A percentile compares a stretch with the other conserved stretches of the same genome.
phyloP scores from a whole-genome alignment of 2,113 vertebrate species.

The Mastomys coucha region DNA sequence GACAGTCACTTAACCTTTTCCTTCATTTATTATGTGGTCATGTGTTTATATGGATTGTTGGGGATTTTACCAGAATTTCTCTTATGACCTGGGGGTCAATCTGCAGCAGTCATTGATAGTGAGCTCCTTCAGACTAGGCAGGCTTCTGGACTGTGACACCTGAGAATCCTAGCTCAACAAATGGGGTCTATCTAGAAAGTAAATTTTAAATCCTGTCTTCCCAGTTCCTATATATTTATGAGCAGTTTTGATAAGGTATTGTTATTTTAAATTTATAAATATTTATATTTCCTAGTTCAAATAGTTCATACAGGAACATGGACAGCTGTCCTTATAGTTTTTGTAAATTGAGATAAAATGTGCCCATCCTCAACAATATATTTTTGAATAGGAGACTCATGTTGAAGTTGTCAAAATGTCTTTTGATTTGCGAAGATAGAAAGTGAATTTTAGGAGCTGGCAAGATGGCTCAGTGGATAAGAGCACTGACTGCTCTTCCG shows the following conservation, averaged over 20 bases:
- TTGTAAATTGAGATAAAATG: neutral
- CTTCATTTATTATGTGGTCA: neutral
- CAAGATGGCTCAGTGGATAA: no score
- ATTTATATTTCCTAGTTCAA: neutral
- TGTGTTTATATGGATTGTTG: neutral
- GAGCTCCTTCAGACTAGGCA: neutral
- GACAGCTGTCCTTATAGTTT: neutral
- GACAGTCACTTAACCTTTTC: neutral
- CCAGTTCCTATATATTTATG: neutral
- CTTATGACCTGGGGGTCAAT: neutral
- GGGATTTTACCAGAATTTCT: neutral
- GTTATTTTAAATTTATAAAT: neutral
- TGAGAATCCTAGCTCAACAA: neutral
- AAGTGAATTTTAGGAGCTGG: neutral
- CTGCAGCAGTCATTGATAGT: neutral
- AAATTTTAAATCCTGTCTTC: neutral
- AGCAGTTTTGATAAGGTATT: neutral
- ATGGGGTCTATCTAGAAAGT: neutral
- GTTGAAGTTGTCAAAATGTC: neutral
- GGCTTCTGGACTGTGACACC: neutral
- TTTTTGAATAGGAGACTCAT: neutral
- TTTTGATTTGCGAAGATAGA: neutral
- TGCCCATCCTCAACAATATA: neutral
- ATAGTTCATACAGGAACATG: neutral
- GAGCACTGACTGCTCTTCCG: no score